These are phyloP conservation scores for Diplazon laetatorius DNA, from an alignment of 2,888 invertebrate species.

Conservation along the genomic window DNA sequence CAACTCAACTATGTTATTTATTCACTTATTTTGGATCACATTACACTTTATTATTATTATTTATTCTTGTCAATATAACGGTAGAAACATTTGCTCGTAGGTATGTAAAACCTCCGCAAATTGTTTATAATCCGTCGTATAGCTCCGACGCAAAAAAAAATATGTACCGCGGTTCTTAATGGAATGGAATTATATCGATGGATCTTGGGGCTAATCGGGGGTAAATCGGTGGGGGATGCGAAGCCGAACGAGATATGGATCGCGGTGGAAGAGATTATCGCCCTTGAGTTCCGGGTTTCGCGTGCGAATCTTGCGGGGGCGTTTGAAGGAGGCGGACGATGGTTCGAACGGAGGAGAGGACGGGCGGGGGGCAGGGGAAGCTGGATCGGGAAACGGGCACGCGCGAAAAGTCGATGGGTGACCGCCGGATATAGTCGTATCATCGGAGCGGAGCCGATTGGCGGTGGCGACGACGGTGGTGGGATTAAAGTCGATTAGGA, in stretches of 20 bases:
- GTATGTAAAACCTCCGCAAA: no score
- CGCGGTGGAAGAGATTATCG: slow-evolving; percentile 42
- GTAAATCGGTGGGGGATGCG: slow-evolving; percentile 10
- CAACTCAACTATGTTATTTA: no score
- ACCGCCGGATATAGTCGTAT: slow-evolving; percentile 47
- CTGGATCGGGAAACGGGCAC: slow-evolving; percentile 35
- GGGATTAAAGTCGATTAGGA: slow-evolving; percentile 55
- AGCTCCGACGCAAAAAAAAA: no score
- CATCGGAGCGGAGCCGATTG: slow-evolving; percentile 41
- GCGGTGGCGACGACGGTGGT: slow-evolving; percentile 16
- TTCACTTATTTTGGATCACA: no score
- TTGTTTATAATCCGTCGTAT: no score
- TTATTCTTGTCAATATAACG: no score
- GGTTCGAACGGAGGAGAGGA: no score
- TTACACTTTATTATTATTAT: no score
- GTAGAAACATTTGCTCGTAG: no score
- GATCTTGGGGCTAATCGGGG: slow-evolving; percentile 19
- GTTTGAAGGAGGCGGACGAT: not conserved
- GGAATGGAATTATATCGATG: slow-evolving; percentile 30
- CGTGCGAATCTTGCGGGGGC: not conserved
- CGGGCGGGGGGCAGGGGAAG: not conserved
- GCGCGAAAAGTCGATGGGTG: slow-evolving; percentile 32
- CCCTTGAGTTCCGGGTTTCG: slow-evolving; percentile 23
- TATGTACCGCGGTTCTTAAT: no score
- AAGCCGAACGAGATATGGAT: slow-evolving; percentile 13